Evolutionary conservation across 2,113 vertebrate species (phyloP).

Genomic region (Lichenostomus cassidix): DNA sequence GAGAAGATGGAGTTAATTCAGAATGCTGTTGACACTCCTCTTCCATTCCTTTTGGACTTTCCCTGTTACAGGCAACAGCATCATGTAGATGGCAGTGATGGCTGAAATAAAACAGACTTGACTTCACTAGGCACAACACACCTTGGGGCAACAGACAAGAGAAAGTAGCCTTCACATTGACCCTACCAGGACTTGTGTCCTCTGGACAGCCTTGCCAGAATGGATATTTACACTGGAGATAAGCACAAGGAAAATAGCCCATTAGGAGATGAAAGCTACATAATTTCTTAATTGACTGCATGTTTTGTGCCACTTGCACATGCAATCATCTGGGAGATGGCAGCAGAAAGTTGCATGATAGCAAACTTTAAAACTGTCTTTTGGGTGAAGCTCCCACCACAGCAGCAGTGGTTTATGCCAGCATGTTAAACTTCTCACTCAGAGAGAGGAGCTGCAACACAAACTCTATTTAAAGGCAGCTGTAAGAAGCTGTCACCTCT

Average conservation of each 20-base stretch:
- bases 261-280: background rate
- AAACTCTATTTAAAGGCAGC: background rate
- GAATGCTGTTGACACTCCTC: background rate
- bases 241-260: background rate
- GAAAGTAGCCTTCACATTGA: background rate
- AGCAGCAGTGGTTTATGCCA: background rate
- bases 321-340: background rate
- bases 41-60: background rate
- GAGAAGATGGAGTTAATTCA: background rate
- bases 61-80: background rate
- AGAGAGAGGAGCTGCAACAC: background rate
- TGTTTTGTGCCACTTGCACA: background rate
- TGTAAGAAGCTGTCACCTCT: background rate
- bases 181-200: background rate
- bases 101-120: background rate
- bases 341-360: background rate
- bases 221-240: background rate
- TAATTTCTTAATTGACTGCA: background rate
- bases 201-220: background rate
- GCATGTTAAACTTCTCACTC: accelerated
- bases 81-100: accelerated
- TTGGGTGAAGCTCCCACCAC: background rate
- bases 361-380: background rate
- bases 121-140: background rate
- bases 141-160: background rate